Evolutionary conservation across 2,888 invertebrate species (phyloP).

Genomic region (Leptinotarsa juncta): DNA sequence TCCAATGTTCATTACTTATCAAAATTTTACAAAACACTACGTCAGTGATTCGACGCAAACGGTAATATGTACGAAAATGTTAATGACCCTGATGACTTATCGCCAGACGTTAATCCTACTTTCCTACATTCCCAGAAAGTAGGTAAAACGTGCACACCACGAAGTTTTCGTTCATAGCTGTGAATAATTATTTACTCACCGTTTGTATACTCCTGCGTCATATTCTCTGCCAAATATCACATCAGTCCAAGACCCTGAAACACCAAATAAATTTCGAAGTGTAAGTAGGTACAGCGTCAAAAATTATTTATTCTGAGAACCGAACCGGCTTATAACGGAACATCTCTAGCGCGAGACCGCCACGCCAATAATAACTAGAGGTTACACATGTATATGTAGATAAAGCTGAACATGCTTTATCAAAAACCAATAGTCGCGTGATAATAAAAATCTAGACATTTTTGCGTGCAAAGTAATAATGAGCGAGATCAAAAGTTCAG

Average conservation of each 20-base stretch:
- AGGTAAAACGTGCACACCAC: background rate
- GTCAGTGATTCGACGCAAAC: background rate
- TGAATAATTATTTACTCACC: slow-evolving; percentile 23
- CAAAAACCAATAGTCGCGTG: slow-evolving; percentile 5
- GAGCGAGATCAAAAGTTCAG: background rate
- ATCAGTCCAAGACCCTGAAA: slow-evolving; percentile 23
- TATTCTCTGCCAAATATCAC: slow-evolving; percentile 27
- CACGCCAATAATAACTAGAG: slow-evolving; percentile 5
- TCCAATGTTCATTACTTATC: background rate
- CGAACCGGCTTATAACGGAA: background rate
- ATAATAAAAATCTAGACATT: background rate
- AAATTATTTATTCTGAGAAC: slow-evolving; percentile 1
- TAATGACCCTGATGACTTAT: slow-evolving; percentile 10
- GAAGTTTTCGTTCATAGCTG: background rate
- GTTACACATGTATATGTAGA: slow-evolving; percentile 1
- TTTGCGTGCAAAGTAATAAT: slow-evolving; percentile 2
- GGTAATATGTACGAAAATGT: slow-evolving; percentile 1
- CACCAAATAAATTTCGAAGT: slow-evolving; percentile 16
- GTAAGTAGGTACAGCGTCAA: background rate
- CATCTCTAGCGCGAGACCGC: slow-evolving; percentile 5
- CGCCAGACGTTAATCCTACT: slow-evolving; percentile 10
- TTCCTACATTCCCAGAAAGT: slow-evolving; percentile 6
- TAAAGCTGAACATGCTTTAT: slow-evolving; percentile 10
- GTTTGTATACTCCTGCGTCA: slow-evolving; percentile 24
- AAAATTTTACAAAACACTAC: background rate